These are phyloP conservation scores for Agelastica alni DNA, from an alignment of 2,888 invertebrate genomes.

Conservation along the genomic window DNA sequence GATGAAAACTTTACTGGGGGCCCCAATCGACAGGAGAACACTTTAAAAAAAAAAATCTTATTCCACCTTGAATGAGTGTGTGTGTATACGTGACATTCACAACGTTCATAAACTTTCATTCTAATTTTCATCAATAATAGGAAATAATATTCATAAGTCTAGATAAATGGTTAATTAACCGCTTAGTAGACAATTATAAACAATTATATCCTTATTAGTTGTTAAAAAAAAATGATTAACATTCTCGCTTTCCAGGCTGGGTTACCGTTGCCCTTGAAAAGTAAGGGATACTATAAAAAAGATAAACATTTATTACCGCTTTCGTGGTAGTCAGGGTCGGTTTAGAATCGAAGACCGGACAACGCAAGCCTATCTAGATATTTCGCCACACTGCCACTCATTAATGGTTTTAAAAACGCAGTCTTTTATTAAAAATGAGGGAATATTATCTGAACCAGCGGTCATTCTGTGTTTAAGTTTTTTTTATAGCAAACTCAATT, in stretches of 20 bases:
- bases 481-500: no score
- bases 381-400: no score
- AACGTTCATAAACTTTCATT: constrained; percentile 8
- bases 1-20: no score
- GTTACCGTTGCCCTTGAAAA: constrained; percentile 40
- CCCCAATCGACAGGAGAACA: no score
- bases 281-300: constrained; percentile 33
- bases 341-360: not conserved
- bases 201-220: constrained; percentile 5
- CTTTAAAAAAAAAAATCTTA: no score
- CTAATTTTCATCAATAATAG: constrained; percentile 16
- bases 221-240: not conserved
- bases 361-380: not conserved
- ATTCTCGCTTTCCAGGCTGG: constrained; percentile 31
- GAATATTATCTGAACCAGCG: no score
- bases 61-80: constrained; percentile 1
- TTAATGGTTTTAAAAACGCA: no score
- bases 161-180: constrained; percentile 6
- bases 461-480: no score
- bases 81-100: constrained; percentile 4
- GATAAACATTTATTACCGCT: not conserved
- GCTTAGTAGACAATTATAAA: constrained; percentile 10
- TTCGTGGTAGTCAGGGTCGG: not conserved
- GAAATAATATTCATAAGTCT: constrained; percentile 5
- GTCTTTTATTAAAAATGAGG: no score